Evolutionary conservation across 53 echinoderm and acorn worm species (phyloP).

Genomic region (Temnopleurus reevesii): DNA sequence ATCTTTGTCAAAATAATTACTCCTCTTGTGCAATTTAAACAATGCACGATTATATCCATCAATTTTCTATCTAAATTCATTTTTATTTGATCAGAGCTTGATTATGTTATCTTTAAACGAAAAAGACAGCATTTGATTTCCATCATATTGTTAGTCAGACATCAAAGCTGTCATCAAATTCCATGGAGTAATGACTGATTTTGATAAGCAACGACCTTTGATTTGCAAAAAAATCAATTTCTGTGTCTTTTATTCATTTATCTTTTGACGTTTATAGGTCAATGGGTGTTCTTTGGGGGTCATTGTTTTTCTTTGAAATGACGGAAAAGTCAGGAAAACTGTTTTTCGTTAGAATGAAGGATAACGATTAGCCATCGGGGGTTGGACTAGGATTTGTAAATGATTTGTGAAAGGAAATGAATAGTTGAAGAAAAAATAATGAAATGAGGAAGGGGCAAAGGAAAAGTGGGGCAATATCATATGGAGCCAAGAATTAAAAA

Average conservation of each 20-base stretch:
- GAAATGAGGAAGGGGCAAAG: neutral
- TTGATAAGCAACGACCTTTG: neutral
- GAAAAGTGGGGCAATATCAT: neutral
- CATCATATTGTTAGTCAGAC: slow-evolving; percentile 9
- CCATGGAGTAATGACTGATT: slow-evolving; percentile 5
- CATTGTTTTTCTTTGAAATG: slow-evolving; percentile 5
- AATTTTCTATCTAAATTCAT: too few relatives aligned
- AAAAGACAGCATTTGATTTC: neutral
- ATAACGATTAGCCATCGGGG: neutral
- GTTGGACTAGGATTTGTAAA: neutral
- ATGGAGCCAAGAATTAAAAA: neutral
- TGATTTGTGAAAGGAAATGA: neutral
- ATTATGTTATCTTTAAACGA: neutral
- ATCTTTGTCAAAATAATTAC: too few relatives aligned
- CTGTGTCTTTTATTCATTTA: neutral
- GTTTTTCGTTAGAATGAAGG: neutral
- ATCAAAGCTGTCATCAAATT: neutral
- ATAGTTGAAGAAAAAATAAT: neutral
- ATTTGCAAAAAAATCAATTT: neutral
- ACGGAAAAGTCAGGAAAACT: neutral
- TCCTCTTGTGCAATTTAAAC: too few relatives aligned
- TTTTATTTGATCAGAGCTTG: too few relatives aligned
- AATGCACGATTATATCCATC: too few relatives aligned
- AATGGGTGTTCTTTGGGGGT: neutral
- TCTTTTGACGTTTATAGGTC: slow-evolving; percentile 2